Evolutionary conservation across 1,140 invertebrate species (phyloP).

Genomic region (Rhynchophorus ferrugineus): DNA sequence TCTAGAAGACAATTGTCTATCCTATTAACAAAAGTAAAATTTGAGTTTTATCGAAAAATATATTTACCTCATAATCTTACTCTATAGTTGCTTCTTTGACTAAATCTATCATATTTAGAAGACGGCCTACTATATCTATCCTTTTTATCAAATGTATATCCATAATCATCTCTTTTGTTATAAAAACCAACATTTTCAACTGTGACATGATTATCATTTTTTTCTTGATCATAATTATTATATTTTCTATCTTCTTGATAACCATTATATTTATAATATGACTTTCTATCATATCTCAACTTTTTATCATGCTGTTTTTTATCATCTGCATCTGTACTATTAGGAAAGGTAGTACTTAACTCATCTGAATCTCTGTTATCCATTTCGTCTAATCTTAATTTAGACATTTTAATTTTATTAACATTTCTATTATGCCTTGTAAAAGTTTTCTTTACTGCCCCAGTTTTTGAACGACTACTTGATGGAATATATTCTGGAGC

Average conservation of each 20-base stretch:
- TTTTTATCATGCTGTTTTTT: background rate
- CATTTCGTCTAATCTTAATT: background rate
- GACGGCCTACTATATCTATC: too few relatives aligned
- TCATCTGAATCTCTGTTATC: too few relatives aligned
- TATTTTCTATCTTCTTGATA: background rate
- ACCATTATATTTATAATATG: background rate
- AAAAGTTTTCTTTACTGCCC: constrained; percentile 3
- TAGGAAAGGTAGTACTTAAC: too few relatives aligned
- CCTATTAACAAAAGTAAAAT: too few relatives aligned
- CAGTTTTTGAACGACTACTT: background rate
- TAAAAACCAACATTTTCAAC: too few relatives aligned
- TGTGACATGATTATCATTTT: constrained; percentile 2
- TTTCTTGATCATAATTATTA: background rate
- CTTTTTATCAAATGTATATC: too few relatives aligned
- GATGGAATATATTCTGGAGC: constrained; percentile 4
- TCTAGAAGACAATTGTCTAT: too few relatives aligned
- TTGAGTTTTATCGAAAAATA: too few relatives aligned
- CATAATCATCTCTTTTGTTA: too few relatives aligned
- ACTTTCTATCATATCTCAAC: background rate
- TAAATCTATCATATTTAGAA: too few relatives aligned
- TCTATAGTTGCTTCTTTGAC: too few relatives aligned
- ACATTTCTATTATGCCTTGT: background rate
- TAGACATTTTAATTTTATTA: background rate
- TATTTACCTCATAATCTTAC: too few relatives aligned
- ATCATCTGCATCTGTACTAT: background rate